A percentile compares a stretch with the other conserved stretches of the same genome.
These are phyloP conservation scores for Acronicta alni DNA, from an alignment of 2,888 invertebrate species.

Conservation along the genomic window DNA sequence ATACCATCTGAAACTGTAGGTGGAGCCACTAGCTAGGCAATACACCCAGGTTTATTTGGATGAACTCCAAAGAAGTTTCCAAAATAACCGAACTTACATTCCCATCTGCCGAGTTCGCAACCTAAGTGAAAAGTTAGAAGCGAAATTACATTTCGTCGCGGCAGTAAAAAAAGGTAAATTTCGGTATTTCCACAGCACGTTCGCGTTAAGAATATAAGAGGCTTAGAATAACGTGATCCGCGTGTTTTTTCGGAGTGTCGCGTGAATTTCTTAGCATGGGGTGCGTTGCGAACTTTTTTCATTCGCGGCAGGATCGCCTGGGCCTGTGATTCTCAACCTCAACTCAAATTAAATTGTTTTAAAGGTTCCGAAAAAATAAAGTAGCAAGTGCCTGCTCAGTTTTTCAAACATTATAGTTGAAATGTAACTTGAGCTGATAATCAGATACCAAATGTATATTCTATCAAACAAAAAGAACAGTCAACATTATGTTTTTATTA, in stretches of 20 bases:
- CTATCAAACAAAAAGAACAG: no score
- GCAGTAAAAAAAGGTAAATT: constrained; percentile 65
- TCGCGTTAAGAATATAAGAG: constrained; percentile 81
- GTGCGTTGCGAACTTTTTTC: constrained; percentile 74
- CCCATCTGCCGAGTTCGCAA: constrained; percentile 70
- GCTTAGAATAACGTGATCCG: constrained; percentile 81
- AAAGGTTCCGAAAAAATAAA: not conserved
- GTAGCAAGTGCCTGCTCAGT: no score
- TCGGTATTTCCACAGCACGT: constrained; percentile 63
- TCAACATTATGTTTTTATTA: no score
- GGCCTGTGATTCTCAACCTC: constrained; percentile 35
- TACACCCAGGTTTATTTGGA: constrained; percentile 72
- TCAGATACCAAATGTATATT: no score
- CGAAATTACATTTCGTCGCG: constrained; percentile 74
- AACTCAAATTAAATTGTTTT: not conserved
- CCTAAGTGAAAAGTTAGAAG: constrained; percentile 84
- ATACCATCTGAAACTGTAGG: constrained; percentile 39
- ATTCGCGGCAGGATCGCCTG: constrained; percentile 65
- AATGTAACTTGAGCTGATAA: no score
- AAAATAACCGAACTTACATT: constrained; percentile 77
- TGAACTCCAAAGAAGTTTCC: constrained; percentile 78
- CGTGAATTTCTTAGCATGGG: constrained; percentile 61
- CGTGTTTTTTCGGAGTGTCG: constrained; percentile 64
- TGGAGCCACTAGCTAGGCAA: constrained; percentile 26
- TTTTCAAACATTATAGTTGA: not conserved